phyloP scores from a whole-genome alignment of 2,113 vertebrate species.

The Calidris pugnax region DNA sequence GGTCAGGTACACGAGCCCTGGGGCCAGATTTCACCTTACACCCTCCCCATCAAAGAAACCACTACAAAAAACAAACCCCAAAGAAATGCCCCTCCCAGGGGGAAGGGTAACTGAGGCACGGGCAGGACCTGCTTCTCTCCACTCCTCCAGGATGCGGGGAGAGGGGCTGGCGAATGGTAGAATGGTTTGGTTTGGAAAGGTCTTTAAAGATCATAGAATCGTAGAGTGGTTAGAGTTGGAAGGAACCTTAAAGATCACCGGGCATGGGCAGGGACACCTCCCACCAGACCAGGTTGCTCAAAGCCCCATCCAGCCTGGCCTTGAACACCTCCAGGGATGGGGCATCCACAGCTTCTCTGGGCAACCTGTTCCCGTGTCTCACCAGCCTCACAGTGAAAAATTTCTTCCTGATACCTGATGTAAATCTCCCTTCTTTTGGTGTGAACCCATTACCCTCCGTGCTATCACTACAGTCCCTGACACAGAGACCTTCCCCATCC shows the following conservation, averaged over 20 bases:
- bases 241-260: neutral
- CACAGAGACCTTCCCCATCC: neutral
- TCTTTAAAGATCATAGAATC: neutral
- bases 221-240: neutral
- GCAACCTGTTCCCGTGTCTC: neutral
- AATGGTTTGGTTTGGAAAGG: neutral
- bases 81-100: neutral
- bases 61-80: neutral
- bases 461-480: too few relatives aligned
- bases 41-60: neutral
- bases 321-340: neutral
- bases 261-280: neutral
- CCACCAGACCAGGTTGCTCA: neutral
- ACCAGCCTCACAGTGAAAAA: neutral
- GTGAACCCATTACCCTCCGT: neutral
- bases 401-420: neutral
- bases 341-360: neutral
- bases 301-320: neutral
- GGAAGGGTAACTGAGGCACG: slow-evolving; percentile 5
- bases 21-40: neutral
- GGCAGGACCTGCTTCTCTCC: neutral
- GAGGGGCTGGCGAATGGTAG: neutral
- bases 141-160: neutral
- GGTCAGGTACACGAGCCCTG: neutral
- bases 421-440: neutral